Evolutionary conservation across 2,797 vertebrate species (phyloP).

Genomic region (Eutrigla gurnardus): DNA sequence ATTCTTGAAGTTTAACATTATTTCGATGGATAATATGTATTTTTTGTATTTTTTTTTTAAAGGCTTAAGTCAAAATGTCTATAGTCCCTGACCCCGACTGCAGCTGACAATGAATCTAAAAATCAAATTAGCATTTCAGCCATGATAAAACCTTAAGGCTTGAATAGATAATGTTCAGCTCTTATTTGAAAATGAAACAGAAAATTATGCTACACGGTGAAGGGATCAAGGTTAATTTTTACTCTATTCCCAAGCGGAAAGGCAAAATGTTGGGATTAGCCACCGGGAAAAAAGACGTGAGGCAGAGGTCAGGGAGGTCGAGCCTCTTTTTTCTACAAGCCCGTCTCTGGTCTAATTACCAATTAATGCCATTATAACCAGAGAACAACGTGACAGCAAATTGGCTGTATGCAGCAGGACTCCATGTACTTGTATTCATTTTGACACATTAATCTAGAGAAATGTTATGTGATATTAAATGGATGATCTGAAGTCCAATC

Average conservation of each 20-base stretch:
- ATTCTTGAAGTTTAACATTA: not conserved
- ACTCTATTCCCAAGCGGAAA: slow-evolving; percentile 22
- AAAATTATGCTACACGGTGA: slow-evolving; percentile 10
- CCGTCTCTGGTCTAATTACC: slow-evolving; percentile 36
- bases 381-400: slow-evolving; percentile 21
- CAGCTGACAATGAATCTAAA: not conserved
- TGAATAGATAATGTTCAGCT: not conserved
- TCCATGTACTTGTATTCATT: not conserved
- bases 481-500: no score
- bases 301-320: slow-evolving; percentile 24
- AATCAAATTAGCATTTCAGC: not conserved
- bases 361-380: slow-evolving; percentile 32
- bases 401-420: not conserved
- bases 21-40: not conserved
- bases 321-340: slow-evolving; percentile 7
- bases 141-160: not conserved
- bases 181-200: slow-evolving; percentile 22
- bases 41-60: not conserved
- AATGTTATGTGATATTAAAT: not conserved
- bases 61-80: not conserved
- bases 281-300: not conserved
- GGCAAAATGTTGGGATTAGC: slow-evolving; percentile 17
- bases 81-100: not conserved
- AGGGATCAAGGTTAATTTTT: slow-evolving; percentile 50
- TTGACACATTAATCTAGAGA: not conserved